Conservation (phyloP, 2,113 vertebrate species). For the Perca fluviatilis region DNA sequence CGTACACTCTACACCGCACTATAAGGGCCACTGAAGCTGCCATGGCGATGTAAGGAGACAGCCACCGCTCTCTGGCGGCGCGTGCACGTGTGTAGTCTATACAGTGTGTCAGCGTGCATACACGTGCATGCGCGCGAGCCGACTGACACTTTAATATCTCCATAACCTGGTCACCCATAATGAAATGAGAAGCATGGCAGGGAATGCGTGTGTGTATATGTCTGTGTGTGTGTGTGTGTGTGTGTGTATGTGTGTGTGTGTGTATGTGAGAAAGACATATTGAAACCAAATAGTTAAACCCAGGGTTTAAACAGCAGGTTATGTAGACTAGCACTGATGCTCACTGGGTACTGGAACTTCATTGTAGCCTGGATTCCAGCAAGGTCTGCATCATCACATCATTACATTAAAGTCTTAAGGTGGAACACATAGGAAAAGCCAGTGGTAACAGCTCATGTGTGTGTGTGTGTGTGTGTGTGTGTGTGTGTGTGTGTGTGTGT, state of each 20-base stretch:
- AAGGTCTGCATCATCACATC: conserved; percentile 59
- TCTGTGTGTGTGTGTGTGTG: conserved; percentile 14
- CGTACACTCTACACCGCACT: conserved; percentile 64
- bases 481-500: conserved; percentile 6
- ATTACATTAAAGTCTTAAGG: conserved; percentile 31
- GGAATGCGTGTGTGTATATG: conserved; percentile 4
- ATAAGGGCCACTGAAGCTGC: conserved; percentile 67
- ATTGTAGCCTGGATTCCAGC: background rate
- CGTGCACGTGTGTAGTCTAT: conserved; percentile 55
- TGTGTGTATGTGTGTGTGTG: conserved; percentile 8
- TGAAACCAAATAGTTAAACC: conserved; percentile 7
- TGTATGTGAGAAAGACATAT: background rate
- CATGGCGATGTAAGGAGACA: conserved; percentile 74
- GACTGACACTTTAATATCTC: conserved; percentile 50
- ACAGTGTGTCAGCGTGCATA: conserved; percentile 39
- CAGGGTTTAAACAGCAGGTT: conserved; percentile 19
- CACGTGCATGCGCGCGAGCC: conserved; percentile 33
- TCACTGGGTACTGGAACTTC: conserved; percentile 32
- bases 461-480: conserved; percentile 10
- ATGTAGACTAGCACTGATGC: background rate
- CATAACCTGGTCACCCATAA: conserved; percentile 72
- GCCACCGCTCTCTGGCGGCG: conserved; percentile 61
- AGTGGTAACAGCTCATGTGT: conserved; percentile 5
- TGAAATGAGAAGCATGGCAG: conserved; percentile 50
- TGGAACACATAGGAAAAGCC: background rate